Base-by-base conservation (phyloP, 2,113 vertebrate species). In the Chaetodon trifascialis region DNA sequence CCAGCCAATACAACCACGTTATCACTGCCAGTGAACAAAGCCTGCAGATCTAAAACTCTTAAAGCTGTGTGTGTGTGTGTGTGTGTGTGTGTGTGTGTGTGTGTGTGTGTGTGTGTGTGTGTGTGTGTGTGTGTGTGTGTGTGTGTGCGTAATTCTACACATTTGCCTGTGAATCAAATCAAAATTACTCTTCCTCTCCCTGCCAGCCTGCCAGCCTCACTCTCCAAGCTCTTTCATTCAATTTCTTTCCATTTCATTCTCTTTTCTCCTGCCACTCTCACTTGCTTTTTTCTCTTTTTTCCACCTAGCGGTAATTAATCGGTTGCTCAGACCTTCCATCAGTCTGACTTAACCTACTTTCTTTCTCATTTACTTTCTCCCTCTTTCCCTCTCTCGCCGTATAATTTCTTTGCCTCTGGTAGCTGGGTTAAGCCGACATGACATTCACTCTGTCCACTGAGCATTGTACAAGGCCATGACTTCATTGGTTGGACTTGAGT, bases 291-390 rank as follows among this genome's bases (percentile, higher is more conserved):
- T 72, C 79, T 68, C 56, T 55, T 82, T 87, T 71, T 87, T 71
- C 76, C 52, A 89, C 91, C 73, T 88, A 30, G 84, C 64, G 72
- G 77, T 94, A 93, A 95, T 94, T 94, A 93, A 94, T 92, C 86
- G 86, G 83, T 91, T 89, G 82, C 89, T 91, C 76, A 85, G 86
- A 81, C 90, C 79, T 76, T 87, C 89, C 85, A 83, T 92, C 89
- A 90, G 86, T 92, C 86, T 90, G 89, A 94, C 88, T 92, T 94
- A 94, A 92, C 93, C 93, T 90, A 93, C 89, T 93, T 94, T 88
- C 80, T 80, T 60, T 73, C 79, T 89, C 85, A 86, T 79, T 88
- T 84, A 62, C 80, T 74, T 66, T 67, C 64, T 52, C 76, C 9
- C 44, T n/a, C 76, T 54, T 54, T 47, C 14, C 51, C 78, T 21